A percentile compares a stretch with the other conserved stretches of the same genome.
Conservation (phyloP, 2,888 invertebrate genomes). For the Stegophylla sp. region DNA sequence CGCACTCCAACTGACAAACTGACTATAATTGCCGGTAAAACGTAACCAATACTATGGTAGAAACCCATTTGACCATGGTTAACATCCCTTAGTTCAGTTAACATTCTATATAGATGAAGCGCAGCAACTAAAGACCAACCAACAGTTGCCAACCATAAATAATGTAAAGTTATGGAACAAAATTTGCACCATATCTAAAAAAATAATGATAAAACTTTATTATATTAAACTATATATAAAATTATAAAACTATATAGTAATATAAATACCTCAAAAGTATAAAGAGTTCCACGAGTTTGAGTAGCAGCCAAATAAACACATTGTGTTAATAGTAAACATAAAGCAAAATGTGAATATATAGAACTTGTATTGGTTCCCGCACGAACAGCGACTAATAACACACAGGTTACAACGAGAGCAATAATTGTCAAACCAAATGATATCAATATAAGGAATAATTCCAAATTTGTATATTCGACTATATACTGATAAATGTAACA, state of each 20-base stretch:
- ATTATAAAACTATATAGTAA: slow-evolving; percentile 17
- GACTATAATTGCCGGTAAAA: slow-evolving; percentile 87
- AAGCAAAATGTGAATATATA: slow-evolving; percentile 91
- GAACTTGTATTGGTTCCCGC: slow-evolving; percentile 92
- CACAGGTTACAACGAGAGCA: slow-evolving; percentile 77
- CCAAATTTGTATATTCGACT: slow-evolving; percentile 83
- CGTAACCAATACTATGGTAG: slow-evolving; percentile 91
- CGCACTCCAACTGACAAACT: slow-evolving; percentile 90
- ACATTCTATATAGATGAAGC: slow-evolving; percentile 89
- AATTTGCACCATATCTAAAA: slow-evolving; percentile 75
- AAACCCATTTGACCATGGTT: slow-evolving; percentile 94
- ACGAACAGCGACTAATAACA: slow-evolving; percentile 81
- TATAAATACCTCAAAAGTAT: slow-evolving; percentile 78
- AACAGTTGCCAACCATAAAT: slow-evolving; percentile 88
- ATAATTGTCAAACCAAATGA: slow-evolving; percentile 85
- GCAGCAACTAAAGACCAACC: slow-evolving; percentile 93
- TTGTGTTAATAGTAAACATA: slow-evolving; percentile 86
- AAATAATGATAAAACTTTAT: slow-evolving; percentile 37
- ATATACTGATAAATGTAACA: slow-evolving; percentile 74
- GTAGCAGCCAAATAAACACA: slow-evolving; percentile 85
- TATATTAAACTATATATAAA: slow-evolving; percentile 1
- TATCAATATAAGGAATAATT: slow-evolving; percentile 87
- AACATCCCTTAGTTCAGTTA: slow-evolving; percentile 94
- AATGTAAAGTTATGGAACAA: slow-evolving; percentile 88
- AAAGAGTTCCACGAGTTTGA: slow-evolving; percentile 80